phyloP scores from a whole-genome alignment of 2,888 invertebrate genomes.

The Polydrusus cervinus region DNA sequence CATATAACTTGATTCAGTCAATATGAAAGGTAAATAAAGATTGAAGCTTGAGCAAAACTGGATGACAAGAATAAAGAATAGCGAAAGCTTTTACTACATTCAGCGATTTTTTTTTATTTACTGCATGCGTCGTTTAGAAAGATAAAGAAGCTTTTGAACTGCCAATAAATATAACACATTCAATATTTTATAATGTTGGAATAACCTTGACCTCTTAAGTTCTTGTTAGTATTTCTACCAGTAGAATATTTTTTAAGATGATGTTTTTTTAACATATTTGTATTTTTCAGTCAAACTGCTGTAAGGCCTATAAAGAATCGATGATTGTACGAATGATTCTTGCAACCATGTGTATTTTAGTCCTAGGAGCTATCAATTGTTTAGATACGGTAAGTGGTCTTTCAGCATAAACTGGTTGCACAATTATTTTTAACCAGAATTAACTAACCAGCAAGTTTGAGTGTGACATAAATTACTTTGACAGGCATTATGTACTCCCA shows the following conservation, averaged over 20 bases:
- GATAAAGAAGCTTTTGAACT: too few species aligned
- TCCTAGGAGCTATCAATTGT: slow-evolving; percentile 76
- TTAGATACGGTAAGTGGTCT: slow-evolving; percentile 75
- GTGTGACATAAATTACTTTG: too few species aligned
- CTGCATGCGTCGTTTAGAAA: background rate
- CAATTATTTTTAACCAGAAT: too few species aligned
- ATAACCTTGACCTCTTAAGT: too few species aligned
- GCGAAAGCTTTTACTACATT: background rate
- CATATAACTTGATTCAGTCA: background rate
- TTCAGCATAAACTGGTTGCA: too few species aligned
- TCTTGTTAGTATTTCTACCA: too few species aligned
- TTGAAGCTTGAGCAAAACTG: background rate
- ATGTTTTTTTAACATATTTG: background rate
- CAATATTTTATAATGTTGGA: too few species aligned
- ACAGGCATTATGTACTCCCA: too few species aligned
- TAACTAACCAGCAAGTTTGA: too few species aligned
- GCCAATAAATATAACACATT: too few species aligned
- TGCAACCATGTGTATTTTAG: slow-evolving; percentile 74
- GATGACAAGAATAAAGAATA: background rate
- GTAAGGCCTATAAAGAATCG: slow-evolving; percentile 75
- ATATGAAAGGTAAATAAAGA: background rate
- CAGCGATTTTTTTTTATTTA: background rate
- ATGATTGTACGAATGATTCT: slow-evolving; percentile 74
- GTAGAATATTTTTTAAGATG: too few species aligned
- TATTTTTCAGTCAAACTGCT: slow-evolving; percentile 72